phyloP scores from a whole-genome alignment of 2,888 invertebrate genomes.

The Zaprionus bogoriensis region DNA sequence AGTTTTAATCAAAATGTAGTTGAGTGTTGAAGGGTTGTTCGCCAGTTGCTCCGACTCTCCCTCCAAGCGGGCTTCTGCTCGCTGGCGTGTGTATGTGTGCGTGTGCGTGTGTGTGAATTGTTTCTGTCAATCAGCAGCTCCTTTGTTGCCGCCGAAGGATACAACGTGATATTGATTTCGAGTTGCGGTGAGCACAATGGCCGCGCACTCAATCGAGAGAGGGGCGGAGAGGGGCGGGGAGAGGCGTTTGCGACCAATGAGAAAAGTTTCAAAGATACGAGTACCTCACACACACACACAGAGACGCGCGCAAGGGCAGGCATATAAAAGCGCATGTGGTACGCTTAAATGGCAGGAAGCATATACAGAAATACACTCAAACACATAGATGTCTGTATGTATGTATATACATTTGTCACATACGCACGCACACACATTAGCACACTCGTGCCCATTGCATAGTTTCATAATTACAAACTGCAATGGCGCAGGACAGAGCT shows the following conservation, averaged over 20 bases:
- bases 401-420: background rate
- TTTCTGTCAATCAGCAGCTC: slow-evolving; percentile 77
- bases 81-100: slow-evolving; percentile 5
- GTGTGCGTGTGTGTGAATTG: slow-evolving; percentile 57
- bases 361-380: slow-evolving; percentile 18
- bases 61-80: background rate
- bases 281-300: slow-evolving; percentile 18
- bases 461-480: slow-evolving; percentile 71
- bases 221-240: background rate
- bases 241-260: slow-evolving; percentile 56
- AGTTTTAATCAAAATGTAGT: slow-evolving; percentile 78
- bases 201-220: slow-evolving; percentile 19
- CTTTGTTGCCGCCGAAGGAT: slow-evolving; percentile 76
- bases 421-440: slow-evolving; percentile 7
- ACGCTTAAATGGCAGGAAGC: slow-evolving; percentile 28
- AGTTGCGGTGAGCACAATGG: slow-evolving; percentile 63
- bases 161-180: slow-evolving; percentile 77
- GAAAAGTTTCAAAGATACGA: slow-evolving; percentile 68
- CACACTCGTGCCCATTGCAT: slow-evolving; percentile 37
- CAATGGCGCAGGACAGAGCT: slow-evolving; percentile 55
- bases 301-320: slow-evolving; percentile 10
- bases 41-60: slow-evolving; percentile 25
- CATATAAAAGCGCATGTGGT: slow-evolving; percentile 32
- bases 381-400: slow-evolving; percentile 4
- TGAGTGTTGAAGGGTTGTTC: slow-evolving; percentile 76